A percentile compares a stretch with the other conserved stretches of the same genome.
These are phyloP conservation scores for Ibidorhyncha struthersii DNA, from an alignment of 2,113 vertebrate genomes.

Conservation along the genomic window DNA sequence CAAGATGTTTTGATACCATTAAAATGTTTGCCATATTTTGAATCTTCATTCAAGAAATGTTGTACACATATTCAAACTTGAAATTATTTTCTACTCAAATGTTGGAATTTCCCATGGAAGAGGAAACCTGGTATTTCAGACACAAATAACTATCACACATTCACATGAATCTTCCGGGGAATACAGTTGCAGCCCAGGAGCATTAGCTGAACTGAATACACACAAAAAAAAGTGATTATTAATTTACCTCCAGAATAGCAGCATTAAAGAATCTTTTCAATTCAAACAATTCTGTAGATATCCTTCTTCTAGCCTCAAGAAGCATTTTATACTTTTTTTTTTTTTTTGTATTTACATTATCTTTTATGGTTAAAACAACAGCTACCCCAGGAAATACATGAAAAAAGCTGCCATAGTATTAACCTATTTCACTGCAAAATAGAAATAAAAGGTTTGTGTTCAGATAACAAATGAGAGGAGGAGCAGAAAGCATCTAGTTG, in stretches of 20 bases:
- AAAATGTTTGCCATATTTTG: not conserved
- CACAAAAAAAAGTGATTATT: not conserved
- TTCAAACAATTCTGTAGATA: not conserved
- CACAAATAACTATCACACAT: not conserved
- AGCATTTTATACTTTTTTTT: not conserved
- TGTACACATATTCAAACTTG: not conserved
- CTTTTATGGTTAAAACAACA: not conserved
- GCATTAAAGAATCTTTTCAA: not conserved
- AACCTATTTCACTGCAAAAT: not conserved
- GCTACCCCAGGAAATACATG: not conserved
- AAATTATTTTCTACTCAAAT: not conserved
- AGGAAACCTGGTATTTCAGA: not conserved
- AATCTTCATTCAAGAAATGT: not conserved
- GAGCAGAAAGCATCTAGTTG: rapidly evolving
- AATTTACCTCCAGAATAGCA: not conserved
- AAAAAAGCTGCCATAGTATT: not conserved
- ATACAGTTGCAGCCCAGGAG: not conserved
- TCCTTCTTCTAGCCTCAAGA: not conserved
- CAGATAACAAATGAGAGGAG: not conserved
- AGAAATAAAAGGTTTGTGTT: not conserved
- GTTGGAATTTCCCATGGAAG: not conserved
- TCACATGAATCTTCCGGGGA: not conserved
- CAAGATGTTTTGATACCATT: not conserved
- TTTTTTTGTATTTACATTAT: not conserved
- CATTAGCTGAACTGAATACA: not conserved